Evolutionary conservation across 1,140 invertebrate species (phyloP).

Genomic region (Musca vetustissima): DNA sequence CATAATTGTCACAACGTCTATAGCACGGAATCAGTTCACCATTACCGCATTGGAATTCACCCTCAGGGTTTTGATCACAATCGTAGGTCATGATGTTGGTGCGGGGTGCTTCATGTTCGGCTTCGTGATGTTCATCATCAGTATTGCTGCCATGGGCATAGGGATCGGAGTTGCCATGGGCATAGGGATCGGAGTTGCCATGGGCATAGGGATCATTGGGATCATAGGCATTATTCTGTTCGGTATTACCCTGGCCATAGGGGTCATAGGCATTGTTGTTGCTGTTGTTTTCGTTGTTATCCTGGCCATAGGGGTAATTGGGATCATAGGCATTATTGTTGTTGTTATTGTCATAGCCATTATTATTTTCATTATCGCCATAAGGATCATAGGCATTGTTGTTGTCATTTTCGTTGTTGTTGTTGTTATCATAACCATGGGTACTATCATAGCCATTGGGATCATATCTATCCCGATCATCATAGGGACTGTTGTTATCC

Average conservation of each 20-base stretch:
- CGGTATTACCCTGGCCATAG: background rate
- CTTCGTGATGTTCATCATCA: background rate
- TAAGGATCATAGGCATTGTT: background rate
- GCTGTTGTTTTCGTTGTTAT: background rate
- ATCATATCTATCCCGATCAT: background rate
- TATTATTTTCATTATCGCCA: background rate
- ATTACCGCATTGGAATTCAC: slow-evolving; percentile 28
- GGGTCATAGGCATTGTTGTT: too few relatives aligned
- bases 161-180: background rate
- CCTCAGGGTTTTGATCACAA: slow-evolving; percentile 16
- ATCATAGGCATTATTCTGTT: background rate
- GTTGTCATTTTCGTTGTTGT: background rate
- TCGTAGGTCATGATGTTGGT: slow-evolving; percentile 1
- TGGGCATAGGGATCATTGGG: background rate
- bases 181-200: background rate
- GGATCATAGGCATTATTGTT: background rate
- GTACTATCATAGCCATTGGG: slow-evolving; percentile 54
- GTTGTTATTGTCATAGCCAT: background rate
- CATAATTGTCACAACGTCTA: slow-evolving; percentile 58
- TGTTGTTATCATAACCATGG: background rate
- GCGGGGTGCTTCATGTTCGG: background rate
- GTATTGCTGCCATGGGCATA: background rate
- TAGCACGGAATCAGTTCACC: slow-evolving; percentile 25
- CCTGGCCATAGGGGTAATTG: background rate
- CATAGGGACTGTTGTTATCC: too few relatives aligned